A percentile compares a stretch with the other conserved stretches of the same genome.
Conservation (phyloP, 2,888 invertebrate species). For the Bibio marci region DNA sequence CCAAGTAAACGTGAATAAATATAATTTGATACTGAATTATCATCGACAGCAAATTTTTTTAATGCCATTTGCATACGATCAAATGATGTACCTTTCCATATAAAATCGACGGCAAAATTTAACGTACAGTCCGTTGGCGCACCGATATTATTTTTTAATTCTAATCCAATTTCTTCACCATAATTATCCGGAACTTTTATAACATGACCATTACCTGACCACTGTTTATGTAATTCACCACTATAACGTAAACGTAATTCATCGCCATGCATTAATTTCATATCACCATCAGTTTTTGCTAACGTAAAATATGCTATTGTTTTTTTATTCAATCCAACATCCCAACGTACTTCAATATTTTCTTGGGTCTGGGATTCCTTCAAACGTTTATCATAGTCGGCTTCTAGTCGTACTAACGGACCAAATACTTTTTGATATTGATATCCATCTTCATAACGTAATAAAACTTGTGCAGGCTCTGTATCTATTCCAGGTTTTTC, state of each 20-base stretch:
- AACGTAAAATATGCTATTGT: constrained; percentile 94
- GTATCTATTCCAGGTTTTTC: constrained; percentile 97
- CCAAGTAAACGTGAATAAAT: constrained; percentile 95
- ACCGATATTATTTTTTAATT: constrained; percentile 78
- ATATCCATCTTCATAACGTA: constrained; percentile 93
- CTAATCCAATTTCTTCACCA: constrained; percentile 95
- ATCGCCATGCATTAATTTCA: constrained; percentile 99
- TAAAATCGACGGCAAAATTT: constrained; percentile 96
- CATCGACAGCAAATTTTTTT: constrained; percentile 89
- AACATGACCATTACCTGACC: constrained; percentile 97
- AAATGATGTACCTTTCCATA: constrained; percentile 98
- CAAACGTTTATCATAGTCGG: constrained; percentile 92
- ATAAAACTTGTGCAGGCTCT: constrained; percentile 69
- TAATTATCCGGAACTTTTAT: constrained; percentile 92
- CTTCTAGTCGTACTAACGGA: constrained; percentile 90
- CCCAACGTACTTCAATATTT: constrained; percentile 97
- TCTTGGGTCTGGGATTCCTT: constrained; percentile 98
- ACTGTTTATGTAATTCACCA: constrained; percentile 83
- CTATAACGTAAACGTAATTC: constrained; percentile 84
- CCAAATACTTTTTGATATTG: constrained; percentile 98
- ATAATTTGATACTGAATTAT: constrained; percentile 90
- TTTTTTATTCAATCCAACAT: constrained; percentile 94
- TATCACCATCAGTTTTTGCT: constrained; percentile 94
- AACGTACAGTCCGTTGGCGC: constrained; percentile 88
- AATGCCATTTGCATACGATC: constrained; percentile 94